Evolutionary conservation across 1,140 invertebrate genomes (phyloP), one percentile per base, ranked within the genome.

Genomic region (Hylaeus volcanicus): DNA sequence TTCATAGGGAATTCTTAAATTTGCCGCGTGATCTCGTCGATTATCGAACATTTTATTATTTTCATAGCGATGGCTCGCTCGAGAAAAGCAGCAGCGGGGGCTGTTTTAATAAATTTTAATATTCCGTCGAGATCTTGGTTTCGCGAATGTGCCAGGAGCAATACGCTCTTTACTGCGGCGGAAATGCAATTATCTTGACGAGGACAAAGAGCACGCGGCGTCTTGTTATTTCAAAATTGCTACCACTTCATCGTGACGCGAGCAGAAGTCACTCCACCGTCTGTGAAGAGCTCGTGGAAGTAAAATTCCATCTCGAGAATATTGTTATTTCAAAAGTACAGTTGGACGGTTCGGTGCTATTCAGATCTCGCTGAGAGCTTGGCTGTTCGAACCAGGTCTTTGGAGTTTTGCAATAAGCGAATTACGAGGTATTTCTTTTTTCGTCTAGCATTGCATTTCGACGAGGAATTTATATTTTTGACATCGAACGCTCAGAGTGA

Each of bases 171-270:
- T 58, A 9, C 66, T 45, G 37, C 51, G 37, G 41, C 55, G 76
- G 76, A 72, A 72, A 72, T 45, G 76, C 76, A 78, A 78, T 78
- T 78, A 72, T 53, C 68, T 78, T 78, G 68, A 64, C 68, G 58
- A 37, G 69, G 48, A 72, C 76, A 78, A 72, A 78, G 76, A 26
- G 68, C 56, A 60, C 48, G 11, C 39, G 68, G 60, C 69, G 39
- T 72, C 69, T 78, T 78, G 68, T 72, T 78, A 78, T 70, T 78
- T 78, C 58, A 72, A 72, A 78, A 78, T 78, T 78, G 76, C 69
- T 69, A 37, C 74, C 74, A 72, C 69, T 78, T 72, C 76, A 72
- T 72, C 69, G 69, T 72, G 76, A 63, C 39, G 51, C 45, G 68
- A 26, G 37, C 58, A 72, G 51, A 72, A 53, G 76, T 63, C 76